Conservation (phyloP, 2,888 invertebrate species). For the Agriotes lineatus region DNA sequence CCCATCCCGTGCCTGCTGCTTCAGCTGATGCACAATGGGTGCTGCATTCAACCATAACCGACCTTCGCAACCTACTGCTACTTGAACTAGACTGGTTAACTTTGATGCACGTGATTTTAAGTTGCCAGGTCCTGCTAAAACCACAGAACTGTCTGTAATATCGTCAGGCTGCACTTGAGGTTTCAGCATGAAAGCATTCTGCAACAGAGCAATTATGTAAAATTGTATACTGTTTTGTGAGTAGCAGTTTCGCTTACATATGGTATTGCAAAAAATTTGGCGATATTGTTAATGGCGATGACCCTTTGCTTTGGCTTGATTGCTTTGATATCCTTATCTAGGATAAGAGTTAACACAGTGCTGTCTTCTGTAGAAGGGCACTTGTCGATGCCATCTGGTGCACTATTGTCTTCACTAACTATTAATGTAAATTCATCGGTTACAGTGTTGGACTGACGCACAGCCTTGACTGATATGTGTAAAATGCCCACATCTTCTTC, state of each 20-base stretch:
- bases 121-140: constrained; percentile 70
- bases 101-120: constrained; percentile 65
- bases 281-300: constrained; percentile 77
- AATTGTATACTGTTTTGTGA: neutral
- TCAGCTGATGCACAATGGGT: constrained; percentile 75
- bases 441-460: constrained; percentile 65
- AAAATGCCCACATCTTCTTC: constrained; percentile 76
- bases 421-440: constrained; percentile 78
- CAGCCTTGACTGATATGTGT: constrained; percentile 72
- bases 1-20: constrained; percentile 79
- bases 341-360: constrained; percentile 73
- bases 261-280: constrained; percentile 78
- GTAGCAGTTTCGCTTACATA: constrained; percentile 74
- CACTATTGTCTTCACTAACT: constrained; percentile 65
- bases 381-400: constrained; percentile 49
- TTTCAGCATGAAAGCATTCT: constrained; percentile 70
- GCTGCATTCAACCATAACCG: constrained; percentile 77
- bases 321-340: constrained; percentile 75
- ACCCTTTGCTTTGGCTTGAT: constrained; percentile 76
- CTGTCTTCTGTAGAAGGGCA: constrained; percentile 60
- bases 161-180: constrained; percentile 64
- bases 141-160: constrained; percentile 66
- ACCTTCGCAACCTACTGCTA: constrained; percentile 82
- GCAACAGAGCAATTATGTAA: constrained; percentile 46
- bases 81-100: constrained; percentile 66